Evolutionary conservation across 2,888 invertebrate species (phyloP).

Genomic region (Diadegma fenestrale): DNA sequence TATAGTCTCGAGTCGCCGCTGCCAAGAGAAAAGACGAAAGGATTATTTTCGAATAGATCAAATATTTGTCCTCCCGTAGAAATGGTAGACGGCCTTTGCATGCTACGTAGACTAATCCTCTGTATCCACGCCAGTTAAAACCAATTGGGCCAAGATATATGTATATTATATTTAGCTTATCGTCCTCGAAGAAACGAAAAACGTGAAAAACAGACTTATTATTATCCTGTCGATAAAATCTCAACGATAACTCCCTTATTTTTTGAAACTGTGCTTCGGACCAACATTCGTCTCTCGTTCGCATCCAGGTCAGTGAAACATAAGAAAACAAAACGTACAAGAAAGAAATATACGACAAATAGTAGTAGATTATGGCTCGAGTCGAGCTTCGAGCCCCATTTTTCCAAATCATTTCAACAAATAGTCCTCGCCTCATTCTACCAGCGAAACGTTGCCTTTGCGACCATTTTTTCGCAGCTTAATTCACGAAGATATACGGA

Average conservation of each 20-base stretch:
- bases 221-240: constrained; percentile 2
- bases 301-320: constrained; percentile 37
- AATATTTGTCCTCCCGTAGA: constrained; percentile 74
- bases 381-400: background rate
- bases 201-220: background rate
- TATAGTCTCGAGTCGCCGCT: constrained; percentile 75
- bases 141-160: constrained; percentile 56
- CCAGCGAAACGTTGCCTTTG: background rate
- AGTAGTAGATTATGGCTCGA: background rate
- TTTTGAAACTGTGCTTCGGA: constrained; percentile 21
- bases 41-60: constrained; percentile 75
- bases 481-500: background rate
- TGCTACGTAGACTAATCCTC: constrained; percentile 75
- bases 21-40: constrained; percentile 2
- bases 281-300: constrained; percentile 33
- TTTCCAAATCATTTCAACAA: background rate
- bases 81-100: constrained; percentile 82
- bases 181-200: constrained; percentile 8
- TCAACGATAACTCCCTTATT: constrained; percentile 41
- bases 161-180: constrained; percentile 17
- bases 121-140: constrained; percentile 65
- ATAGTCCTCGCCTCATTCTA: background rate
- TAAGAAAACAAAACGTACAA: background rate
- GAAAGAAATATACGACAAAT: constrained; percentile 18
- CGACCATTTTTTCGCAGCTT: background rate